Evolutionary conservation across 2,888 invertebrate species (phyloP), one percentile per base, ranked within the genome.

Genomic region (Eilema depressum): DNA sequence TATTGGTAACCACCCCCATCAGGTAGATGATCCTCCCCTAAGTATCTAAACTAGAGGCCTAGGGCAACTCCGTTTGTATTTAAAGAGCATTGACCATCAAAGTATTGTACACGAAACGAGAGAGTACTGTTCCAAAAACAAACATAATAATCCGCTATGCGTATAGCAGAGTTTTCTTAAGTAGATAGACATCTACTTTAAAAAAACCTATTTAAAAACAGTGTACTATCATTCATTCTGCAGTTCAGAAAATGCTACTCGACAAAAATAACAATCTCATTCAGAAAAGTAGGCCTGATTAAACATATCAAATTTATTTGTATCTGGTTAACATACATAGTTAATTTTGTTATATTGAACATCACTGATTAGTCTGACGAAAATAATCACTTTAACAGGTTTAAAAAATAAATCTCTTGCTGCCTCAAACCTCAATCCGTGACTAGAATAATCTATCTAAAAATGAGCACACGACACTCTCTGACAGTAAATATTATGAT

Each of bases 401-500:
- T 73, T 63, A 76, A 63, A 68, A 74, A 61, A 81, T 79, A 74
- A 72, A 77, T 79, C 73, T 81, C 26, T 57, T 79, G 79, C 77
- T 75, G 79, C 79, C 76, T 78, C 80, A 83, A 80, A 78, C 79
- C 78, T 78, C 82, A 85, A 81, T 83, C 86, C 82, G 85, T 83
- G 87, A 87, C 87, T 83, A 88, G 90, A 91, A 91, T 92, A 92
- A 93, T 92, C 88, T 89, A 88, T 91, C 89, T 88, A 85, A 86
- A 89, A 91, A 91, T 87, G 88, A 89, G 91, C 88, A 83, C 91
- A 86, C 85, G 88, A 89, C 88, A 83, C 79, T 85, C 81, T 85
- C 88, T 93, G 92, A 93, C 93, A 91, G 91, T 90, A 91, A 92
- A 93, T 93, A 93, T 93, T 92, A 92, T 91, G 92, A 94, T 93